A percentile compares a stretch with the other conserved stretches of the same genome.
These are phyloP conservation scores for Bubo bubo DNA, from an alignment of 2,113 vertebrate genomes.

Conservation along the genomic window DNA sequence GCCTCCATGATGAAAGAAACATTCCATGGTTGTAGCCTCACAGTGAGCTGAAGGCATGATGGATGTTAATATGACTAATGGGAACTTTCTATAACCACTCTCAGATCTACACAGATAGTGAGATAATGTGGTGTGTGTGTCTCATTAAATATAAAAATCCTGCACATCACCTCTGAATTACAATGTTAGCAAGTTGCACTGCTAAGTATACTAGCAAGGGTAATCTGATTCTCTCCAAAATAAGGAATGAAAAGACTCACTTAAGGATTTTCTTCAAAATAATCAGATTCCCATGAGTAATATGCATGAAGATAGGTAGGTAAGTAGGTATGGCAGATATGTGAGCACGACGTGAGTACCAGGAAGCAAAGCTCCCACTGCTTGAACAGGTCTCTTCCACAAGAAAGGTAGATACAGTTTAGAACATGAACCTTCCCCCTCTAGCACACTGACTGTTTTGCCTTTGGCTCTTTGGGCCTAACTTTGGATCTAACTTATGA, in stretches of 20 bases:
- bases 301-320: neutral
- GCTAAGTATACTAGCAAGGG: neutral
- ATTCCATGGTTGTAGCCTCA: neutral
- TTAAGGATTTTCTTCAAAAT: constrained; percentile 9
- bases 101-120: constrained; percentile 38
- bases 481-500: neutral
- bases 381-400: neutral
- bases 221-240: neutral
- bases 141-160: constrained; percentile 58
- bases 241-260: neutral
- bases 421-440: neutral
- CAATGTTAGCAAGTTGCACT: neutral
- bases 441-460: neutral
- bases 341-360: neutral
- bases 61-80: constrained; percentile 52
- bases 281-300: neutral
- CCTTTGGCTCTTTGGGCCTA: neutral
- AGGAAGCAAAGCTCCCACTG: neutral
- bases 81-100: constrained; percentile 26
- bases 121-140: constrained; percentile 45
- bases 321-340: neutral
- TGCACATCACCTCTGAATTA: constrained; percentile 40
- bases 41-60: constrained; percentile 48
- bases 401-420: neutral
- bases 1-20: constrained; percentile 3